Evolutionary conservation across 1,140 invertebrate genomes (phyloP).

Genomic region (Platyura marginata): DNA sequence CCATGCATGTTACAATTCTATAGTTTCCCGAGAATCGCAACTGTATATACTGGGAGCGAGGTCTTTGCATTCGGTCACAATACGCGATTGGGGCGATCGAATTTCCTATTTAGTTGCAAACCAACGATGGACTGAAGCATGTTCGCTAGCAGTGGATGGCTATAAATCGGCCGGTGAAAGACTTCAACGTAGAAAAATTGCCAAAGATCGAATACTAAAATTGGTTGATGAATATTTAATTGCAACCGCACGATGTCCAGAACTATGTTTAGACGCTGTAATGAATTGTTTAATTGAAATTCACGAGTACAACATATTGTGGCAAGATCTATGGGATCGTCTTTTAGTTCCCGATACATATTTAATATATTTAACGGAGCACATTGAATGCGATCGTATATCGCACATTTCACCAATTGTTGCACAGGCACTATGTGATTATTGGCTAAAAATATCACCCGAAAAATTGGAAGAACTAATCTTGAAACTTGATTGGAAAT

Average conservation of each 20-base stretch:
- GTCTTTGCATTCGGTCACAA: slow-evolving; percentile 57
- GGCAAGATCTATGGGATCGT: slow-evolving; percentile 29
- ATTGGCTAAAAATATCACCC: slow-evolving; percentile 32
- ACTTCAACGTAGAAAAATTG: slow-evolving; percentile 15
- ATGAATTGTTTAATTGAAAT: slow-evolving; percentile 20
- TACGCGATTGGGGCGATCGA: slow-evolving; percentile 68
- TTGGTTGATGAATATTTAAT: slow-evolving; percentile 20
- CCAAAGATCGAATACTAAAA: slow-evolving; percentile 20
- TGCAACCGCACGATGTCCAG: slow-evolving; percentile 15
- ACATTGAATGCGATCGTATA: slow-evolving; percentile 26
- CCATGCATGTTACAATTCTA: slow-evolving; percentile 78
- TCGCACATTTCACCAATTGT: slow-evolving; percentile 36
- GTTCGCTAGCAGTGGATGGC: slow-evolving; percentile 27
- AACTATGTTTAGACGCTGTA: slow-evolving; percentile 19
- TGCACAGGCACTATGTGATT: slow-evolving; percentile 42
- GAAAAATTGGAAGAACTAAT: slow-evolving; percentile 59
- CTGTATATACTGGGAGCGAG: slow-evolving; percentile 70
- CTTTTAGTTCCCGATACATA: slow-evolving; percentile 20
- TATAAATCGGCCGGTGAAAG: slow-evolving; percentile 17
- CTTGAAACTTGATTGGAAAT: slow-evolving; percentile 63
- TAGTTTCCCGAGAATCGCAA: slow-evolving; percentile 62
- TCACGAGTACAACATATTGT: slow-evolving; percentile 19
- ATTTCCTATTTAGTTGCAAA: slow-evolving; percentile 48
- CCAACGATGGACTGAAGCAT: slow-evolving; percentile 39
- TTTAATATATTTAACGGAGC: slow-evolving; percentile 26